Evolutionary conservation across 1,140 invertebrate species (phyloP).

Genomic region (Cylas formicarius): DNA sequence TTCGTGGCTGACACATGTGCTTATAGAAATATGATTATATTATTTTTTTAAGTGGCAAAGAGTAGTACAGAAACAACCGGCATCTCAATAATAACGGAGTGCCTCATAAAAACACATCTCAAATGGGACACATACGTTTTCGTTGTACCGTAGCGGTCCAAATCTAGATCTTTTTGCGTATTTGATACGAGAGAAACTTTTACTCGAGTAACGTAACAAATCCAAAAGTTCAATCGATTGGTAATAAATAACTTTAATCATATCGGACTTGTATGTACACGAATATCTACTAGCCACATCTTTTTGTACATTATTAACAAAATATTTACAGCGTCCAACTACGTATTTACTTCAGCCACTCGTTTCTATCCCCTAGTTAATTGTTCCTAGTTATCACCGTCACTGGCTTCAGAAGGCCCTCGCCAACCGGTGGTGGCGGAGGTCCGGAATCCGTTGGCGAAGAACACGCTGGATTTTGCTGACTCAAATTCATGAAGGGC

Average conservation of each 20-base stretch:
- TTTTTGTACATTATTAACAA: constrained; percentile 2
- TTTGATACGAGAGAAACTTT: too few relatives aligned
- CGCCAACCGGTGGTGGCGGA: constrained; percentile 13
- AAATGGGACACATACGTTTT: too few relatives aligned
- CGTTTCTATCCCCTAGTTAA: constrained; percentile 8
- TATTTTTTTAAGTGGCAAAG: too few relatives aligned
- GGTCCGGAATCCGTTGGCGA: constrained; percentile 12
- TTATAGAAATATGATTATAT: too few relatives aligned
- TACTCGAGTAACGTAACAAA: too few relatives aligned
- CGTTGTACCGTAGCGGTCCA: too few relatives aligned
- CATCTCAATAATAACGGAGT: too few relatives aligned
- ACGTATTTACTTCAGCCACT: constrained; percentile 2
- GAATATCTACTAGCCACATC: not conserved
- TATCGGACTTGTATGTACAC: not conserved
- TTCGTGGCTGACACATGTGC: too few relatives aligned
- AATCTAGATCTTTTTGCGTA: too few relatives aligned
- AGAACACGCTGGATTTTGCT: constrained; percentile 14
- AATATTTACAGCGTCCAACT: constrained; percentile 3
- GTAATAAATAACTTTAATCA: not conserved
- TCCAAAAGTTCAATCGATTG: not conserved
- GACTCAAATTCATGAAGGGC: constrained; percentile 21
- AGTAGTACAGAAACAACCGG: too few relatives aligned
- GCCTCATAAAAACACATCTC: too few relatives aligned
- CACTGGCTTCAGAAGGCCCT: constrained; percentile 37
- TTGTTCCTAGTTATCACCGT: constrained; percentile 38